Evolutionary conservation across 2,888 invertebrate genomes (phyloP).

Genomic region (Marasmarcha lunaedactyla): DNA sequence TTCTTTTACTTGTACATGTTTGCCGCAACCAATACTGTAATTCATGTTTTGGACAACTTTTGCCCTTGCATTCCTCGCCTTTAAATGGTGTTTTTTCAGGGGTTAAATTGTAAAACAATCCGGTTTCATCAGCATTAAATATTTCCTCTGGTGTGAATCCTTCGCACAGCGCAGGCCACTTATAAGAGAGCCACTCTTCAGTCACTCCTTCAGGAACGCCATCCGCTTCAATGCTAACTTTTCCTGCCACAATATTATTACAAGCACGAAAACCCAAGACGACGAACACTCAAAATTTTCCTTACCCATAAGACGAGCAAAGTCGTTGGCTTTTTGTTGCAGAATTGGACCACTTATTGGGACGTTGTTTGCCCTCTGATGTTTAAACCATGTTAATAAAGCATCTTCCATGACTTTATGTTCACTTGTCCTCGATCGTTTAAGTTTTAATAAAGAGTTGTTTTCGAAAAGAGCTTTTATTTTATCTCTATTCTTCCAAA

Average conservation of each 20-base stretch:
- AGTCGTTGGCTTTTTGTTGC: constrained; percentile 18
- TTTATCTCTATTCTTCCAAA: constrained; percentile 21
- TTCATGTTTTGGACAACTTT: constrained; percentile 27
- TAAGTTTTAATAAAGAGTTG: constrained; percentile 21
- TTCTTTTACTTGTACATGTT: constrained; percentile 28
- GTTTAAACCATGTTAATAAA: too few species aligned
- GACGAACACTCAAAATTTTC: constrained; percentile 18
- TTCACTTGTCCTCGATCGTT: constrained; percentile 18
- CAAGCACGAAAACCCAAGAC: constrained; percentile 21
- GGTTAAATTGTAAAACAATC: too few species aligned
- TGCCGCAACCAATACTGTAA: constrained; percentile 24
- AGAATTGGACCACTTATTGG: too few species aligned
- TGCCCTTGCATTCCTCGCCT: constrained; percentile 23
- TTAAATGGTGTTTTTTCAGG: constrained; percentile 22
- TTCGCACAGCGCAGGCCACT: too few species aligned
- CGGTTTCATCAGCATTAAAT: constrained; percentile 24
- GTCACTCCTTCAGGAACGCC: constrained; percentile 15
- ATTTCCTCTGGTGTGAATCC: constrained; percentile 18
- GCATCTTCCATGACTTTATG: constrained; percentile 19
- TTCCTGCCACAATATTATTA: constrained; percentile 21
- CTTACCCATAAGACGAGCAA: too few species aligned
- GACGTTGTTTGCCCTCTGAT: too few species aligned
- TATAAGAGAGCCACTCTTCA: too few species aligned
- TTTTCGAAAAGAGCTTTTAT: constrained; percentile 17
- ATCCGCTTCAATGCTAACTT: constrained; percentile 21